Evolutionary conservation across 2,113 vertebrate genomes (phyloP).

Genomic region (Amia ocellicauda): DNA sequence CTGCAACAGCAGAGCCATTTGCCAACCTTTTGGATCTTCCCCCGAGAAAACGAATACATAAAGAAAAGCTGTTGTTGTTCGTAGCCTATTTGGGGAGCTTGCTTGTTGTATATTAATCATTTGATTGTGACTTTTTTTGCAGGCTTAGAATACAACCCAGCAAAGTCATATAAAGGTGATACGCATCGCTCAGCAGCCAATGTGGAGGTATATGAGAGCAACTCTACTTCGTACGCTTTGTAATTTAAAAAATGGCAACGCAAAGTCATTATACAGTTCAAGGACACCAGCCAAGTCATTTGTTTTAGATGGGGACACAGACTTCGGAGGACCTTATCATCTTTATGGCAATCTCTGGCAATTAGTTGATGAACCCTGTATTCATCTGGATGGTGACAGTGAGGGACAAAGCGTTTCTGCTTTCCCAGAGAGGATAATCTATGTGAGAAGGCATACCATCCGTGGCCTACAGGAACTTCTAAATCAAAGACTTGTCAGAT

Average conservation of each 20-base stretch:
- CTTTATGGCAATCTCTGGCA: background rate
- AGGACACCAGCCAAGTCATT: background rate
- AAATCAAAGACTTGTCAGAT: constrained; percentile 10
- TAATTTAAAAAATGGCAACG: background rate
- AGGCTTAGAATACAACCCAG: constrained; percentile 1
- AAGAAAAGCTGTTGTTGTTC: constrained; percentile 3
- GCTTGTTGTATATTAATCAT: constrained; percentile 28
- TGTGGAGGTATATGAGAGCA: background rate
- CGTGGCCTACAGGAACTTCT: background rate
- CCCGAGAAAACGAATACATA: constrained; percentile 11
- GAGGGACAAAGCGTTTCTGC: background rate
- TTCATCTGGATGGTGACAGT: background rate
- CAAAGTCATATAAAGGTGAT: constrained; percentile 14
- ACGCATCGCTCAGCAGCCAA: background rate
- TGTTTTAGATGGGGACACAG: background rate
- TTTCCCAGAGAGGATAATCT: background rate
- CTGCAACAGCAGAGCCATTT: background rate
- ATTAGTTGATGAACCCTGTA: background rate
- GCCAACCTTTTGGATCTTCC: constrained; percentile 13
- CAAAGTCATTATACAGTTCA: background rate
- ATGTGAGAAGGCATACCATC: background rate
- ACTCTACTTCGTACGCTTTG: background rate
- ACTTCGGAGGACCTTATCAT: background rate
- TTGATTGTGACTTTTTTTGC: background rate
- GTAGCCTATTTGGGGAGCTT: background rate